phyloP scores from a whole-genome alignment of 1,140 invertebrate genomes.

The Brachionus koreanus region DNA sequence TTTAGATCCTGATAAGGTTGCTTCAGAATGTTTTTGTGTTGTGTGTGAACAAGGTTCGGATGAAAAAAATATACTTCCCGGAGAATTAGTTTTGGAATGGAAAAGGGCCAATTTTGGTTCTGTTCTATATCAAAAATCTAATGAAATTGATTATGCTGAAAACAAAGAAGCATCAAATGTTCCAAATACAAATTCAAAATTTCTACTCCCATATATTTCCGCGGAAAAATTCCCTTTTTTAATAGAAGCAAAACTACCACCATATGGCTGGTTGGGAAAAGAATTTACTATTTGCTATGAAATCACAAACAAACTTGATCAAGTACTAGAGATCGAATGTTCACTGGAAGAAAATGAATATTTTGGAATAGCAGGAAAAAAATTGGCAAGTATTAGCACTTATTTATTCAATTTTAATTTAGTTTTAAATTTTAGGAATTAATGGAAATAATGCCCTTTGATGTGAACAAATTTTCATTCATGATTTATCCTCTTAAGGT shows the following conservation, averaged over 20 bases:
- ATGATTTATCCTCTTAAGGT: not conserved
- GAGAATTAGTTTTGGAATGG: conserved; percentile 22
- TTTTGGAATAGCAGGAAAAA: conserved; percentile 32
- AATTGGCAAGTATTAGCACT: not conserved
- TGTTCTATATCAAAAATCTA: not conserved
- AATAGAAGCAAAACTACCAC: not conserved
- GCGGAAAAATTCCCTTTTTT: conserved; percentile 16
- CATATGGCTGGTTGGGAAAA: conserved; percentile 12
- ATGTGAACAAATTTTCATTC: not conserved
- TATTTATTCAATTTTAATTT: not conserved
- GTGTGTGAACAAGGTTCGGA: not conserved
- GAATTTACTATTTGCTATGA: not conserved
- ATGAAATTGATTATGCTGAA: not conserved
- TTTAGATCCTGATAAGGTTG: not conserved
- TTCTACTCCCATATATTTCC: not conserved
- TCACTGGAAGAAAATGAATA: conserved; percentile 23
- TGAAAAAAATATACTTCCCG: not conserved
- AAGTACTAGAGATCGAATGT: conserved; percentile 11
- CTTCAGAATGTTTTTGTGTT: conserved; percentile 16
- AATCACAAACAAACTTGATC: conserved; percentile 10
- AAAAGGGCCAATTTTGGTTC: not conserved
- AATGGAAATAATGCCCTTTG: conserved; percentile 35
- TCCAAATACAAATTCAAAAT: not conserved
- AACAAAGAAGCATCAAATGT: not conserved
- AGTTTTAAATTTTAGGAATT: conserved; percentile 15